A percentile compares a stretch with the other conserved stretches of the same genome.
phyloP scores from a whole-genome alignment of 2,113 vertebrate species.

The Hemiscyllium ocellatum region DNA sequence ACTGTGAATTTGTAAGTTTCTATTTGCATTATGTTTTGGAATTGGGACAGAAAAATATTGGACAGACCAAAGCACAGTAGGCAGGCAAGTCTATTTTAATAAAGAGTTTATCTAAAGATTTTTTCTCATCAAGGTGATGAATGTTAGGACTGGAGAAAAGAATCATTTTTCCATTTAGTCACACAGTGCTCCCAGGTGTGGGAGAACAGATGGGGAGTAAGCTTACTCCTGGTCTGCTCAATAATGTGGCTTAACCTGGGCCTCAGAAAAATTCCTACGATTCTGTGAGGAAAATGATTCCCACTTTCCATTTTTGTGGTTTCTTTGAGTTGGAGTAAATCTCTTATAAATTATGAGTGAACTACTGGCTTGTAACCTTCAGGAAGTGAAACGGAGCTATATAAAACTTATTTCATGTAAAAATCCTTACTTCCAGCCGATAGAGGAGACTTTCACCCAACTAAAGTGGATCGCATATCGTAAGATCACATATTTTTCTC shows the following conservation, averaged over 20 bases:
- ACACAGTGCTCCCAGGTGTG: conserved; percentile 24
- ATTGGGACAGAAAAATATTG: conserved; percentile 18
- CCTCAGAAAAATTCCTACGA: not conserved
- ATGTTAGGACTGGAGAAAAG: conserved; percentile 6
- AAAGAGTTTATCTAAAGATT: not conserved
- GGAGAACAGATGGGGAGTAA: not conserved
- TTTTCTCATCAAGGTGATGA: conserved; percentile 29
- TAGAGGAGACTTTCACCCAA: conserved; percentile 6
- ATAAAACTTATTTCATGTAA: not conserved
- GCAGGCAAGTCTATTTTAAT: conserved; percentile 4
- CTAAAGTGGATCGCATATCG: not conserved
- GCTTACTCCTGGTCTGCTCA: not conserved
- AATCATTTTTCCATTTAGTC: conserved; percentile 5
- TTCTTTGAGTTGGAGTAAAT: not conserved
- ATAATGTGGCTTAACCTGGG: not conserved
- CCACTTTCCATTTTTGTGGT: not conserved
- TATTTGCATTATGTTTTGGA: conserved; percentile 19
- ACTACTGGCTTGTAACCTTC: not conserved
- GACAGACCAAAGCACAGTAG: not conserved
- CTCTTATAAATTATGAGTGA: not conserved
- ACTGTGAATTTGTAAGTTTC: conserved; percentile 19
- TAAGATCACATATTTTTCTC: conserved; percentile 10
- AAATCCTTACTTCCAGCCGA: not conserved
- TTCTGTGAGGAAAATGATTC: not conserved
- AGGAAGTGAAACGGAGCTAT: not conserved